Evolutionary conservation across 2,797 vertebrate species (phyloP), one percentile per base, ranked within the genome.

Genomic region (Helicolenus hilgendorfi): DNA sequence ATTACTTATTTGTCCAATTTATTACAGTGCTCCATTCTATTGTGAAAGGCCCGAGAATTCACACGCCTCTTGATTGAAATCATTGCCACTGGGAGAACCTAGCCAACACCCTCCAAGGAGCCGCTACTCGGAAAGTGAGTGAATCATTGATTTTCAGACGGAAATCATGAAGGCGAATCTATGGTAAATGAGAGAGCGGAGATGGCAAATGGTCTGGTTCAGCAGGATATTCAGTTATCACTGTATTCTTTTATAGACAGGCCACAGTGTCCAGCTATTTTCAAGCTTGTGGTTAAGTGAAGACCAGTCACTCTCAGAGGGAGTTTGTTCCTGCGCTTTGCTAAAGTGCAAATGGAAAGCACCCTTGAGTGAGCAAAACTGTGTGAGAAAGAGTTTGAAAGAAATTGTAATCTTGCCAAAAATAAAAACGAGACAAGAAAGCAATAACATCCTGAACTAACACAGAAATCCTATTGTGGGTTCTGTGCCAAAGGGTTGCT

Each of bases 81-180:
- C 79, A 94, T 92, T 95, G 94, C 96, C 91, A 91, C 89, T 62
- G 92, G 93, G 85, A 88, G 81, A 91, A 95, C 76, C 80, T 69
- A 65, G 76, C 85, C 91, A 88, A 83, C 84, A 90, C 84, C 83
- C 79, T 91, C 88, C 9, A 74, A 92, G 83, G 87, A 90, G 86
- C 86, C 7, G 77, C 91, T 88, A 89, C 91, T 93, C 90, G 74
- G 78, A 90, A 93, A 94, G 89, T 88, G 89, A 93, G 91, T 89
- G 89, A 96, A 92, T 93, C 93, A 97, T 96, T 94, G 90, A 96
- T 97, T 96, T 97, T 95, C 92, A 89, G 91, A 92, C 94, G 93
- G 96, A 97, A 96, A 97, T 96, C 92, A 96, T 96, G 92, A 94
- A 92, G 93, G 81, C 93, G 89, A 96, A 96, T 96, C 94, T 94